Evolutionary conservation across 2,797 vertebrate species (phyloP).

Genomic region (Malacoctenus gilli): DNA sequence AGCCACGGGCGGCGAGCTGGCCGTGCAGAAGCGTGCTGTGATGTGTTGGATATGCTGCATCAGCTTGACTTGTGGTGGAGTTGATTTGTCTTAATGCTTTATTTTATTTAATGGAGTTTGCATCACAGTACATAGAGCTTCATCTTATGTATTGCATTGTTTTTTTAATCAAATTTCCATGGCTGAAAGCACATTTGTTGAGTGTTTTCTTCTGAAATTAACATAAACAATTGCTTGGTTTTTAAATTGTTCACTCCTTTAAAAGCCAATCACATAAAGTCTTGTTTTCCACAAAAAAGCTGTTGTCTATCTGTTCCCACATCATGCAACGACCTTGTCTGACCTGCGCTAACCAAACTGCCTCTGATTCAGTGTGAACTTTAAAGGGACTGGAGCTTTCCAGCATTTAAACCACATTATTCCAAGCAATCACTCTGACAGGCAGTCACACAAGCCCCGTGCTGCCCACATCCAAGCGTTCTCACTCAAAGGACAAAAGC

Average conservation of each 20-base stretch:
- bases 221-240: too few species aligned
- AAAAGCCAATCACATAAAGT: too few species aligned
- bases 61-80: conserved; percentile 25
- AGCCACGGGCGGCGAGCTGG: conserved; percentile 51
- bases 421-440: conserved; percentile 33
- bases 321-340: conserved; percentile 7
- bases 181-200: too few species aligned
- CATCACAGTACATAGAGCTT: background rate
- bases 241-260: background rate
- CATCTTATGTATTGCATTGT: background rate
- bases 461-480: conserved; percentile 35
- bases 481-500: background rate
- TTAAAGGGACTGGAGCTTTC: conserved; percentile 41
- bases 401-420: conserved; percentile 33
- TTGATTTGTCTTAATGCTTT: conserved; percentile 37
- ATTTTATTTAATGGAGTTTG: too few species aligned
- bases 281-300: too few species aligned
- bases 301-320: too few species aligned
- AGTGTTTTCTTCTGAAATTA: too few species aligned
- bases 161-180: too few species aligned
- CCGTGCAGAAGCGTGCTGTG: conserved; percentile 48
- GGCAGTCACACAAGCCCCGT: too few species aligned
- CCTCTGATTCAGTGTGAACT: conserved; percentile 34
- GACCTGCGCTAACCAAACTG: conserved; percentile 24
- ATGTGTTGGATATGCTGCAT: conserved; percentile 50